Percentiles rank a stretch among this genome's conserved stretches.
Evolutionary conservation across 2,888 invertebrate species (phyloP).

Genomic region (Drosophila cracens): DNA sequence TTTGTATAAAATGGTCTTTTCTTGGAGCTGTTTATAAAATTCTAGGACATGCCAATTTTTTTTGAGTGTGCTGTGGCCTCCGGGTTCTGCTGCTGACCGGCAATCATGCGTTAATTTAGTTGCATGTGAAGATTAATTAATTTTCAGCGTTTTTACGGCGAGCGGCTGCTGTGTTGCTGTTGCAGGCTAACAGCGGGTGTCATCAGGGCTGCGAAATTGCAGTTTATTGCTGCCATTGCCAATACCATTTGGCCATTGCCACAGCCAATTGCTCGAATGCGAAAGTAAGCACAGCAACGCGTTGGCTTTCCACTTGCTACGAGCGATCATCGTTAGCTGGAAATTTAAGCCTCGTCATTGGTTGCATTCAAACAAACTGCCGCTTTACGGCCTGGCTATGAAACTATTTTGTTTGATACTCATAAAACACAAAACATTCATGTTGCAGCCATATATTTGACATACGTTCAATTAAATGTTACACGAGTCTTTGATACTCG

Average conservation of each 20-base stretch:
- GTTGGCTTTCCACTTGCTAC: slow-evolving; percentile 1
- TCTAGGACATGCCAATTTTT: background rate
- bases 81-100: slow-evolving; percentile 47
- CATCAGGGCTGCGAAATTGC: slow-evolving; percentile 70
- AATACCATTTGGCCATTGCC: slow-evolving; percentile 28
- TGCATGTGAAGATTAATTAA: slow-evolving; percentile 81
- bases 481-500: background rate
- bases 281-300: slow-evolving; percentile 42
- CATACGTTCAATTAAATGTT: slow-evolving; percentile 27
- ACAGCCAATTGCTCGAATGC: slow-evolving; percentile 40
- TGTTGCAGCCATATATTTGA: slow-evolving; percentile 18
- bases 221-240: slow-evolving; percentile 61
- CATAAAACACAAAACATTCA: slow-evolving; percentile 51
- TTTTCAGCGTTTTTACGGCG: slow-evolving; percentile 74
- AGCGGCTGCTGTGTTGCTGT: slow-evolving; percentile 19
- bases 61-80: background rate
- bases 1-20: background rate
- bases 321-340: slow-evolving; percentile 31
- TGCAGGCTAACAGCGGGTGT: slow-evolving; percentile 68
- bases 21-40: background rate
- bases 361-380: slow-evolving; percentile 41
- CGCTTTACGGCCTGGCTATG: slow-evolving; percentile 51
- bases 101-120: slow-evolving; percentile 81
- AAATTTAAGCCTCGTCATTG: slow-evolving; percentile 35
- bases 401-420: slow-evolving; percentile 56